Evolutionary conservation across 2,888 invertebrate species (phyloP).

Genomic region (Dynastes maya): DNA sequence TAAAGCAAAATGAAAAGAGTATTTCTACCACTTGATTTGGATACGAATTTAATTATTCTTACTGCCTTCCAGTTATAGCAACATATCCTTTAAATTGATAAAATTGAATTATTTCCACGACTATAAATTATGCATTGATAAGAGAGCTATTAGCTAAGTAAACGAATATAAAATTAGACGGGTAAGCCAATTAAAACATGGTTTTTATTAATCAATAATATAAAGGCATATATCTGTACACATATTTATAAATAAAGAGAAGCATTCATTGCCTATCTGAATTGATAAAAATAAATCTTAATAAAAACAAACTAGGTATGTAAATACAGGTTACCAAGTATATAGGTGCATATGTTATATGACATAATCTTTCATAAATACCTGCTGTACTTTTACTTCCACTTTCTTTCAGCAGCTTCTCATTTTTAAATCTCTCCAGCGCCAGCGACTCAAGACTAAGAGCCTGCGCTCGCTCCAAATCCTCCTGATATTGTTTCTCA

Average conservation of each 20-base stretch:
- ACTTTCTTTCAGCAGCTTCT: slow-evolving; percentile 70
- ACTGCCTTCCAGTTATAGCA: background rate
- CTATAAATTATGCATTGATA: background rate
- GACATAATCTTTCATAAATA: slow-evolving; percentile 50
- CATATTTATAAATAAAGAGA: background rate
- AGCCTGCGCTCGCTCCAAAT: slow-evolving; percentile 90
- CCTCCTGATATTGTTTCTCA: slow-evolving; percentile 88
- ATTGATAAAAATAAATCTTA: slow-evolving; percentile 24
- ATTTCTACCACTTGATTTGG: background rate
- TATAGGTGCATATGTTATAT: background rate
- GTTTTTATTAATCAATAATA: background rate
- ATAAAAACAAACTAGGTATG: slow-evolving; percentile 20
- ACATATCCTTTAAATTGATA: no score
- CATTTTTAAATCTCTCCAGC: slow-evolving; percentile 84
- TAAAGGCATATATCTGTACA: background rate
- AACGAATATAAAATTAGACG: background rate
- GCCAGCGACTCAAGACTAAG: slow-evolving; percentile 90
- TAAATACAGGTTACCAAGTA: background rate
- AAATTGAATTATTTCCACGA: background rate
- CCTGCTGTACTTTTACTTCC: slow-evolving; percentile 62
- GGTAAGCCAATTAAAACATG: background rate
- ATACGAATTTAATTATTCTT: background rate
- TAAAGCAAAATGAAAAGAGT: background rate
- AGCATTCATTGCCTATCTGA: background rate
- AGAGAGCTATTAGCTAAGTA: background rate